These are phyloP conservation scores for Thumatha senex DNA, from an alignment of 2,888 invertebrate genomes.

Conservation along the genomic window DNA sequence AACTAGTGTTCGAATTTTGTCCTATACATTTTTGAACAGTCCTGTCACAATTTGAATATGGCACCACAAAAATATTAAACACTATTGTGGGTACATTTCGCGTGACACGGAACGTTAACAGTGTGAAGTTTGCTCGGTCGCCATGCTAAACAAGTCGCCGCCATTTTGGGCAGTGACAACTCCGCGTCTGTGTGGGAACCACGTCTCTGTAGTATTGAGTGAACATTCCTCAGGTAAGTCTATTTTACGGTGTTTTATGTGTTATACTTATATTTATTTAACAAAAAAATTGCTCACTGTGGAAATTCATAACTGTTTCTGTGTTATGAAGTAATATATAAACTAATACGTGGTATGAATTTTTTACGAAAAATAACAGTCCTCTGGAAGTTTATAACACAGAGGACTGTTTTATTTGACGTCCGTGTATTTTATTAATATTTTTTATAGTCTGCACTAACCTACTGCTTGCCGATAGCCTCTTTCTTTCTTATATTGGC, in stretches of 20 bases:
- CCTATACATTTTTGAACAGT: neutral
- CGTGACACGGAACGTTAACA: conserved; percentile 4
- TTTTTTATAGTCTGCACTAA: neutral
- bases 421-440: neutral
- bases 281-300: conserved; percentile 9
- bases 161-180: conserved; percentile 9
- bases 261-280: conserved; percentile 8
- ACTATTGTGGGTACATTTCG: neutral
- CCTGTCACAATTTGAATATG: neutral
- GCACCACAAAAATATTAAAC: neutral
- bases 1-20: neutral
- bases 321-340: neutral
- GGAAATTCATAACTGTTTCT: conserved; percentile 1
- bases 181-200: conserved; percentile 9
- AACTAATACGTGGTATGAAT: neutral
- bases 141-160: conserved; percentile 2
- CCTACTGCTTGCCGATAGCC: conserved; percentile 9
- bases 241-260: conserved; percentile 12
- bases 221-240: conserved; percentile 16
- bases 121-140: conserved; percentile 12
- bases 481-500: conserved; percentile 4
- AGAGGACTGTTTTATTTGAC: conserved; percentile 2
- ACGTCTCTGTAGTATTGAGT: conserved; percentile 9
- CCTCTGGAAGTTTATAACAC: neutral
- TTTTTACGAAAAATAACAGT: neutral